Evolutionary conservation across 2,113 vertebrate genomes (phyloP).

Genomic region (Picathartes gymnocephalus): DNA sequence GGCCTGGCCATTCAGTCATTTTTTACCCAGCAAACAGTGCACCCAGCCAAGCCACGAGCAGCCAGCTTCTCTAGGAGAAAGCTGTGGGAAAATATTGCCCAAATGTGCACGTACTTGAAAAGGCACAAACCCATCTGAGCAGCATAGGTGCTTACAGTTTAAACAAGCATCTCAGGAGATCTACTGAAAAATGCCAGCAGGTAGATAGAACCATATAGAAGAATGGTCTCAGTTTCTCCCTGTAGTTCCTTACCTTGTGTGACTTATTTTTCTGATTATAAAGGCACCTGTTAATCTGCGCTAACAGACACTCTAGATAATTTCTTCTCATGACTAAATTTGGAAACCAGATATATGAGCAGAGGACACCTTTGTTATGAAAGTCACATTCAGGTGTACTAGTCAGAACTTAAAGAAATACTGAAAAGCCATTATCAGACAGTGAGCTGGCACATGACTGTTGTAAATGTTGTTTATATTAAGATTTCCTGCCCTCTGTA

Average conservation of each 20-base stretch:
- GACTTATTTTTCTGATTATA: neutral
- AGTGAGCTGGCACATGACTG: neutral
- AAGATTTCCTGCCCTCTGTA: neutral
- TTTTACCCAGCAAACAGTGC: neutral
- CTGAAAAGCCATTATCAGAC: neutral
- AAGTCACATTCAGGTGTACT: neutral
- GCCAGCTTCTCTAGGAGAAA: neutral
- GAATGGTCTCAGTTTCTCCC: neutral
- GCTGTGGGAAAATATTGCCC: neutral
- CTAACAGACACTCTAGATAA: neutral
- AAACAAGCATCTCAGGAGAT: neutral
- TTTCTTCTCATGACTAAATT: neutral
- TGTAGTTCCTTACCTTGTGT: neutral
- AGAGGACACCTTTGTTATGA: neutral
- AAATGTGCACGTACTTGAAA: neutral
- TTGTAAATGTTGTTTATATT: neutral
- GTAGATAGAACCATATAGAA: neutral
- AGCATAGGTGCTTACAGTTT: neutral
- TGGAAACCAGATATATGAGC: neutral
- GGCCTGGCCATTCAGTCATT: neutral
- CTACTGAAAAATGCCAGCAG: neutral
- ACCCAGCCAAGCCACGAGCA: neutral
- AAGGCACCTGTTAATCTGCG: neutral
- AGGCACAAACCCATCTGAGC: neutral
- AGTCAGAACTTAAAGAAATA: neutral